These are phyloP conservation scores for Copsychus sechellarum DNA, from an alignment of 2,113 vertebrate genomes.

Conservation along the genomic window DNA sequence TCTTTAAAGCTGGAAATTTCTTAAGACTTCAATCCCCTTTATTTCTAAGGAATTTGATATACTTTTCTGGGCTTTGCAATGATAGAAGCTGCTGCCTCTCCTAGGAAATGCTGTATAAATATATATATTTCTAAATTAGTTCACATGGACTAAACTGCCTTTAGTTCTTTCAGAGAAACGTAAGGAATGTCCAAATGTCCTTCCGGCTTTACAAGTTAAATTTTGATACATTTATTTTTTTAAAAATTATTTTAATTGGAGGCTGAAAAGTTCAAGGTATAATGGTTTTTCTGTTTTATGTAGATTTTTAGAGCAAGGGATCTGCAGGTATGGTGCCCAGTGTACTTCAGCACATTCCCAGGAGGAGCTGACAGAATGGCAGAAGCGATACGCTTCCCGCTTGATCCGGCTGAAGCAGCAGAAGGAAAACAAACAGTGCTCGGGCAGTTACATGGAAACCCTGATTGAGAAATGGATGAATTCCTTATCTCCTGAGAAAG, in stretches of 20 bases:
- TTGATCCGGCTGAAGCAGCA: constrained; percentile 95
- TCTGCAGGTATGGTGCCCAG: constrained; percentile 97
- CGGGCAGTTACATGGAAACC: constrained; percentile 95
- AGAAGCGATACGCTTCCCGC: constrained; percentile 93
- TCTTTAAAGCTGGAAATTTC: background rate
- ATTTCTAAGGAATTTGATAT: background rate
- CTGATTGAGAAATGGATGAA: constrained; percentile 99
- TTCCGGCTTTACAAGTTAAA: background rate
- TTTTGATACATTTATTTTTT: background rate
- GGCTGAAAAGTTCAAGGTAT: background rate
- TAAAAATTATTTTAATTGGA: background rate
- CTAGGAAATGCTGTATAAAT: background rate
- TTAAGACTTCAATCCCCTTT: background rate
- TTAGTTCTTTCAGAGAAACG: background rate
- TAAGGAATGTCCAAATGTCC: background rate
- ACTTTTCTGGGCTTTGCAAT: background rate
- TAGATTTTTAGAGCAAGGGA: constrained; percentile 96
- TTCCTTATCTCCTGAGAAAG: constrained; percentile 95
- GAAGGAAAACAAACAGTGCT: constrained; percentile 94
- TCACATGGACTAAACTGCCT: background rate
- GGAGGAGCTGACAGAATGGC: constrained; percentile 97
- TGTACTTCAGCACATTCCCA: constrained; percentile 98
- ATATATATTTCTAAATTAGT: background rate
- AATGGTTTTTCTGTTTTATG: constrained; percentile 57
- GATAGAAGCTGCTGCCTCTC: background rate